These are phyloP conservation scores for Myotis pilosus DNA, from an alignment of 2,797 vertebrate genomes.

Conservation along the genomic window DNA sequence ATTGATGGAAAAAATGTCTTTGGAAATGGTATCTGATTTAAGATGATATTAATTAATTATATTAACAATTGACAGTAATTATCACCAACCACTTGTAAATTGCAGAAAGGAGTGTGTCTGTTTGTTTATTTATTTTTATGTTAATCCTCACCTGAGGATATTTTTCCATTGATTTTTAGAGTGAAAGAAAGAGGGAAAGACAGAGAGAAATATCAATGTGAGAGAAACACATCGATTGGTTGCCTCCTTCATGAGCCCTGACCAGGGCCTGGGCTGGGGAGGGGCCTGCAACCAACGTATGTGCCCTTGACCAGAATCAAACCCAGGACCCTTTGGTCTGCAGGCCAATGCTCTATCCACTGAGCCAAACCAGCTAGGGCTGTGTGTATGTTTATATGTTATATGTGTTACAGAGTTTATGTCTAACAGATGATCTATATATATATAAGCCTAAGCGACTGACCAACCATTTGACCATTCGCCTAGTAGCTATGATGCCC, in stretches of 20 bases:
- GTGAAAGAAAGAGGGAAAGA: background rate
- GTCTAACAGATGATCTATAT: background rate
- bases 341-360: background rate
- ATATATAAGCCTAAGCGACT: background rate
- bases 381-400: background rate
- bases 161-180: background rate
- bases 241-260: background rate
- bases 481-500: no score
- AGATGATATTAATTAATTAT: background rate
- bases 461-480: no score
- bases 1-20: slow-evolving; percentile 9
- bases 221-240: background rate
- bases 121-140: background rate
- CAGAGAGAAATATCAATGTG: background rate
- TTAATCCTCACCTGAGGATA: background rate
- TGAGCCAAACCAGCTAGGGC: background rate
- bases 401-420: background rate
- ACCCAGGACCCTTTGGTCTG: background rate
- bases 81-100: background rate
- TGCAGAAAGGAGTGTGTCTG: background rate
- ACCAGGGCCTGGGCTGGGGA: background rate
- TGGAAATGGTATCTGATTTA: background rate
- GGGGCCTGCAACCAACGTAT: background rate
- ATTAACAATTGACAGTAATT: background rate
- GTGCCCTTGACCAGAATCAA: background rate